phyloP scores from a whole-genome alignment of 1,140 invertebrate species.

The Zaprionus taronus region DNA sequence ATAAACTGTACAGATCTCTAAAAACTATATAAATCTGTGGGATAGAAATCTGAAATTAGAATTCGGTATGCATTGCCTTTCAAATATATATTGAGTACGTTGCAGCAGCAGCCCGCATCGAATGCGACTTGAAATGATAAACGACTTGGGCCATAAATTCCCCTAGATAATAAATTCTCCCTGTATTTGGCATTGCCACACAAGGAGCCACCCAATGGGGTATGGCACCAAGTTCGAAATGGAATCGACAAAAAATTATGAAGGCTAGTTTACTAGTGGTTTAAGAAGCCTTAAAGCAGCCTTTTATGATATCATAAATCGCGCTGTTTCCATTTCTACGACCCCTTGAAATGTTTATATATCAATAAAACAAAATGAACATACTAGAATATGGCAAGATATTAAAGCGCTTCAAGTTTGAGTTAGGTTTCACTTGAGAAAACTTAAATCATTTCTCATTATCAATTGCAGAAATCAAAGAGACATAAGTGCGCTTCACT shows the following conservation, averaged over 20 bases:
- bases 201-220: not conserved
- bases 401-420: not conserved
- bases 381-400: not conserved
- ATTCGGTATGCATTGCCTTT: constrained; percentile 13
- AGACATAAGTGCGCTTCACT: constrained; percentile 21
- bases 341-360: not conserved
- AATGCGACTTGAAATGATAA: constrained; percentile 29
- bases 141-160: constrained; percentile 27
- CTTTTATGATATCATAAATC: not conserved
- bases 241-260: not conserved
- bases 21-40: not conserved
- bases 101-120: constrained; percentile 3
- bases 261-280: not conserved
- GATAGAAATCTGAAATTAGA: constrained; percentile 5
- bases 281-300: not conserved
- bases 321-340: not conserved
- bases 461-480: not conserved
- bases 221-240: not conserved
- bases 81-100: constrained; percentile 1
- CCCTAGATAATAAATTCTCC: constrained; percentile 25
- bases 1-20: not conserved
- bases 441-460: not conserved
- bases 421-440: not conserved
- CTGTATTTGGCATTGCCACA: constrained; percentile 17
- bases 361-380: not conserved